Base-by-base conservation (phyloP, 1,140 invertebrate species). In the Orius laevigatus region DNA sequence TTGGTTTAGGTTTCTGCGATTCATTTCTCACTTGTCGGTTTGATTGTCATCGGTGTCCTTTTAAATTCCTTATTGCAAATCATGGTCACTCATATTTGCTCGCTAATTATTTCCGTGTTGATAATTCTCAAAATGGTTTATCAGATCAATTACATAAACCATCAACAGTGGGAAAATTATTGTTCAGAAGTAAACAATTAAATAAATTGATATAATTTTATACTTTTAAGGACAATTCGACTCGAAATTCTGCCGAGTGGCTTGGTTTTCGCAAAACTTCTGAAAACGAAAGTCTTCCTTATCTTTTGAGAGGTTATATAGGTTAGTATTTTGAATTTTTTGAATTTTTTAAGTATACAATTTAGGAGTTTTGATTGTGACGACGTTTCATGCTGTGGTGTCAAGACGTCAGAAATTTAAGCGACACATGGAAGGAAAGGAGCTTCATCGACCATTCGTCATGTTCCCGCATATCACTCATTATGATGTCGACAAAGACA, bases 101-200 rank as follows among this genome's bases (percentile, higher is more conserved):
- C 86, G 8, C 69, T 84, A 8, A 72, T 84, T 46, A 77, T 87
- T 3, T 83, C 84, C n/a, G 54, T 88, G 2, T 72, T 97, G 14
- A 72, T 95, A 48, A 73, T 98, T 41, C 70, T 76, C 0, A 89
- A 93, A 63, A 97, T 97, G 91, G 77, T 95, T 8, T 97, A 92
- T 64, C 93, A 98, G 68, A 86, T 97, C 44, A 73, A 85, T 40
- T 86, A 93, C 56, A 84, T 96, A 41, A 66, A 81, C 53, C 81
- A 84, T 52, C 66, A 71, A 2, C 69, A 70, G 38, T 90, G 83
- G 73, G 68, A 79, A 47, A 74, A 80, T 0, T 81, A 79, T 59
- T 95, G 91, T 63, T 72, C 73, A 18, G 16, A 48, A 18, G 78
- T 81, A 71, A 69, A 68, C 69, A 75, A n/a, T n/a, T n/a, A n/a